Conservation (phyloP, 2,113 vertebrate species). For the Mus musculus region GRCm39 chr5:41794001-41794500, state of each 20-base stretch:
- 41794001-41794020: slow-evolving; percentile 77
- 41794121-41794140: slow-evolving; percentile 89
- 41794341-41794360: background rate
- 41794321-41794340: background rate
- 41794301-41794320: slow-evolving; percentile 47
- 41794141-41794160: slow-evolving; percentile 85
- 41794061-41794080: slow-evolving; percentile 91
- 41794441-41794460: background rate
- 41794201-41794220: slow-evolving; percentile 83
- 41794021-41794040: too few species aligned
- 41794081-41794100: slow-evolving; percentile 90
- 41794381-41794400: background rate
- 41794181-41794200: slow-evolving; percentile 86
- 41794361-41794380: background rate
- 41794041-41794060: slow-evolving; percentile 82
- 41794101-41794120: slow-evolving; percentile 90
- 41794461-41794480: background rate
- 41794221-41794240: slow-evolving; percentile 83
- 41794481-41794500: background rate
- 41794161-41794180: slow-evolving; percentile 88
- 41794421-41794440: background rate
- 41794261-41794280: slow-evolving; percentile 83
- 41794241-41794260: slow-evolving; percentile 83
- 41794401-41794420: background rate
- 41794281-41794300: slow-evolving; percentile 62